Evolutionary conservation across 2,888 invertebrate species (phyloP).

Genomic region (Aspidapion aeneum): DNA sequence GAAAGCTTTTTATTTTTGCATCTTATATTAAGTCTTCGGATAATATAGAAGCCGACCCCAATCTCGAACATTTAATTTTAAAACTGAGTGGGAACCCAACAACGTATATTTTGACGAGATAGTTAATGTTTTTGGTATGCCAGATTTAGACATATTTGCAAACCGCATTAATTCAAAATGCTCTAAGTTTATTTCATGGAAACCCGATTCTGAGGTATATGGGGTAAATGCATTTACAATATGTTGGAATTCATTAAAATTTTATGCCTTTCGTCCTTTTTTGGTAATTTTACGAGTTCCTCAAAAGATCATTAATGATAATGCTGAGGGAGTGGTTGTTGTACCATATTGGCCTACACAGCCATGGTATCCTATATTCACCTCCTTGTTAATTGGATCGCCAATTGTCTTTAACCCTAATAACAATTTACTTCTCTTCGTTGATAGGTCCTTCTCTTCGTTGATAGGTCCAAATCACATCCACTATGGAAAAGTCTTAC

Average conservation of each 20-base stretch:
- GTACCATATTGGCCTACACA: constrained; percentile 13
- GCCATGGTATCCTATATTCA: constrained; percentile 13
- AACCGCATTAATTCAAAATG: constrained; percentile 13
- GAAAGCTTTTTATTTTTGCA: constrained; percentile 9
- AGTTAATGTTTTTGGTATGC: neutral
- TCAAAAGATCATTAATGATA: constrained; percentile 15
- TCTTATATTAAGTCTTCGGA: constrained; percentile 1
- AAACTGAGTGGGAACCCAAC: constrained; percentile 2
- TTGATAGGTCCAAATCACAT: constrained; percentile 7
- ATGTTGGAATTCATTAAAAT: constrained; percentile 4
- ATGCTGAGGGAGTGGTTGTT: constrained; percentile 12
- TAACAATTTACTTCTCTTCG: constrained; percentile 11
- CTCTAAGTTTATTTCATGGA: constrained; percentile 11
- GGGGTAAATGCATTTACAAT: constrained; percentile 14
- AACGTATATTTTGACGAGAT: constrained; percentile 7
- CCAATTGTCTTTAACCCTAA: constrained; percentile 10
- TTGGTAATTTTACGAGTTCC: constrained; percentile 2
- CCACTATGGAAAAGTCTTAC: constrained; percentile 25
- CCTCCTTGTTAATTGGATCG: constrained; percentile 3
- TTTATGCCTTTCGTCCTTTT: constrained; percentile 18
- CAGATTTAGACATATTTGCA: constrained; percentile 13
- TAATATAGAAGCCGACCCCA: neutral
- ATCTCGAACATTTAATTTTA: constrained; percentile 1
- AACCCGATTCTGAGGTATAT: constrained; percentile 10
- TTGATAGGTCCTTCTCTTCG: constrained; percentile 8